Base-by-base conservation (phyloP, 1,140 invertebrate genomes). In the Geopemphigus sp. region DNA sequence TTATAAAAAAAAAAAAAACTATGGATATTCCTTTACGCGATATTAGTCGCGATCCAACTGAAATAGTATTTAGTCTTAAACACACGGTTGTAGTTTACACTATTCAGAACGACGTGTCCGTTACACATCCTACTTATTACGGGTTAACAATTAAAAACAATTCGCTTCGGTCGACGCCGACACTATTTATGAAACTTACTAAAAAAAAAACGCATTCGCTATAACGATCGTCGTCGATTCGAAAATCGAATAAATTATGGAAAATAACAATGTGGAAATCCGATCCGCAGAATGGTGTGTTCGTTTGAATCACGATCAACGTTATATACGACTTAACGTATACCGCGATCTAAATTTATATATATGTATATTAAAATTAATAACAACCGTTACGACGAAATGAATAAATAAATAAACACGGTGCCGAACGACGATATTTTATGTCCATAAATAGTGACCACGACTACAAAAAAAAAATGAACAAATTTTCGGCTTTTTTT, bases 111-210 rank as follows among this genome's bases (percentile, higher is more conserved):
- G n/a, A n/a, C n/a, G n/a, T n/a, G n/a, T n/a, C 10, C 26, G 19
- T 63, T 32, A 19, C 19, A 19, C 19, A 63, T 15, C 3, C 14
- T 63, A 63, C n/a, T n/a, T 63, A 32, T 19, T 64, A 39, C n/a
- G n/a, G n/a, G n/a, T n/a, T n/a, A 64, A 64, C 11, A 64, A 64
- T n/a, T 32, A 64, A 64, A 64, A 64, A 39, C 61, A 64, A 19
- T 2, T n/a, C 1, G 3, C 63, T 64, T 64, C 39, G 32, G 63
- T 64, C 32, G 17, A 63, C 19, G 26, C 32, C 6, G 19, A 17
- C n/a, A n/a, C 29, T 50, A 50, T 12, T n/a, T 50, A 50, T 50
- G 6, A 22, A 12, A 64, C n/a, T n/a, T 39, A 12, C 17, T 32
- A 64, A 32, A 32, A 45, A n/a, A 66, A 66, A 11, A 64, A 66